Evolutionary conservation across 2,797 vertebrate species (phyloP).

Genomic region (Enteromius mattozi): DNA sequence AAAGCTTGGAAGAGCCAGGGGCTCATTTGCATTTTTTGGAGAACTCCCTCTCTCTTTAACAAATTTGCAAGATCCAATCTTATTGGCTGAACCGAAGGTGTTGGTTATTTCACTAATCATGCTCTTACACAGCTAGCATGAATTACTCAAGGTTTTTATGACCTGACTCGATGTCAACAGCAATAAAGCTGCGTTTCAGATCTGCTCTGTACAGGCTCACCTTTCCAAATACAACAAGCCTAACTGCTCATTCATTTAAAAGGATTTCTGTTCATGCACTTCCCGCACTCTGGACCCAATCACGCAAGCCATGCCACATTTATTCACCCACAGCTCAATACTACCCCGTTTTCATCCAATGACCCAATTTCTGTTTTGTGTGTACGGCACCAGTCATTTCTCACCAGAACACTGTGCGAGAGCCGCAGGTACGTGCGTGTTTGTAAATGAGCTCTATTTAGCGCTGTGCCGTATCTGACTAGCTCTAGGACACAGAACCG

Average conservation of each 20-base stretch:
- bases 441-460: constrained; percentile 49
- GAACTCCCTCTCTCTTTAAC: not conserved
- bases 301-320: not conserved
- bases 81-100: not conserved
- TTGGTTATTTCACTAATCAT: not conserved
- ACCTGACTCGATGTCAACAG: not conserved
- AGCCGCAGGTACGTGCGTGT: constrained; percentile 4
- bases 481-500: constrained; percentile 25
- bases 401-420: not conserved
- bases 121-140: not conserved
- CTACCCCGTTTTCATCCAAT: constrained; percentile 7
- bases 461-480: constrained; percentile 6
- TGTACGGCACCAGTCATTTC: not conserved
- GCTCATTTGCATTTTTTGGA: not conserved
- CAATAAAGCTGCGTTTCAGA: not conserved
- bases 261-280: constrained; percentile 13
- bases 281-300: not conserved
- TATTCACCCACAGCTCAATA: constrained; percentile 22
- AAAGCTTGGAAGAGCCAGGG: not conserved
- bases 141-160: not conserved
- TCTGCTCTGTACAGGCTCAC: not conserved
- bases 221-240: no score
- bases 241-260: not conserved
- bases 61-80: not conserved
- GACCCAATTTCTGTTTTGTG: constrained; percentile 45